A percentile compares a stretch with the other conserved stretches of the same genome.
These are phyloP conservation scores for Betta splendens DNA, from an alignment of 2,797 vertebrate species.

Conservation along the genomic window DNA sequence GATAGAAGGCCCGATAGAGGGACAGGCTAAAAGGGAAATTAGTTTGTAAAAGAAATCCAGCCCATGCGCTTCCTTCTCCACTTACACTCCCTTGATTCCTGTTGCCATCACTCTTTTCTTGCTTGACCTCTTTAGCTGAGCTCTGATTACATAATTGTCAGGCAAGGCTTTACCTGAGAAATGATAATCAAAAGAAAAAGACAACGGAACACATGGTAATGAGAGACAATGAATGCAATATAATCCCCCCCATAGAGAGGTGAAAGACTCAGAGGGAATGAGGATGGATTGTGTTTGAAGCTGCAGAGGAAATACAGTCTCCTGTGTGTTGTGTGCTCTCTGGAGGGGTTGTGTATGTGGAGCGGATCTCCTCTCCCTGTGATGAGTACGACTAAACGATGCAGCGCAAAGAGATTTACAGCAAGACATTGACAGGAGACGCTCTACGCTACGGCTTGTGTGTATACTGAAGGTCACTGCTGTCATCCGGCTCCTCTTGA, in stretches of 20 bases:
- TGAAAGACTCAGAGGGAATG: background rate
- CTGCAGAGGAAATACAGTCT: slow-evolving; percentile 34
- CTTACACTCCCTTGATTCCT: slow-evolving; percentile 45
- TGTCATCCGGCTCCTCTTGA: slow-evolving; percentile 26
- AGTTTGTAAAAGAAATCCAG: slow-evolving; percentile 49
- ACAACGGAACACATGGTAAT: slow-evolving; percentile 14
- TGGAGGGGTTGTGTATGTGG: slow-evolving; percentile 31
- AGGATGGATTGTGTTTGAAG: slow-evolving; percentile 25
- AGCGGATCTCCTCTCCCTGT: slow-evolving; percentile 25
- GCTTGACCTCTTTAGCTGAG: slow-evolving; percentile 32
- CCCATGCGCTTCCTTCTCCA: slow-evolving; percentile 48
- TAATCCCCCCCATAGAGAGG: slow-evolving; percentile 10
- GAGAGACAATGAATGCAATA: slow-evolving; percentile 22
- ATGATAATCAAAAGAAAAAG: slow-evolving; percentile 4
- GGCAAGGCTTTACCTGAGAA: slow-evolving; percentile 35
- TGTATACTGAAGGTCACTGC: slow-evolving; percentile 45
- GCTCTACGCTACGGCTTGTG: slow-evolving; percentile 14
- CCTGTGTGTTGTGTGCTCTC: slow-evolving; percentile 48
- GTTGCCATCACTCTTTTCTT: slow-evolving; percentile 41
- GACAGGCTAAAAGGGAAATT: slow-evolving; percentile 56
- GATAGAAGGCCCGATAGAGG: slow-evolving; percentile 28
- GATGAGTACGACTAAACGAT: slow-evolving; percentile 30
- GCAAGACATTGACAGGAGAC: slow-evolving; percentile 8
- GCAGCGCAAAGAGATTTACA: slow-evolving; percentile 3
- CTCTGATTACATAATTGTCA: slow-evolving; percentile 45